These are phyloP conservation scores for Patella depressa DNA, from an alignment of 2,888 invertebrate species.

Conservation along the genomic window DNA sequence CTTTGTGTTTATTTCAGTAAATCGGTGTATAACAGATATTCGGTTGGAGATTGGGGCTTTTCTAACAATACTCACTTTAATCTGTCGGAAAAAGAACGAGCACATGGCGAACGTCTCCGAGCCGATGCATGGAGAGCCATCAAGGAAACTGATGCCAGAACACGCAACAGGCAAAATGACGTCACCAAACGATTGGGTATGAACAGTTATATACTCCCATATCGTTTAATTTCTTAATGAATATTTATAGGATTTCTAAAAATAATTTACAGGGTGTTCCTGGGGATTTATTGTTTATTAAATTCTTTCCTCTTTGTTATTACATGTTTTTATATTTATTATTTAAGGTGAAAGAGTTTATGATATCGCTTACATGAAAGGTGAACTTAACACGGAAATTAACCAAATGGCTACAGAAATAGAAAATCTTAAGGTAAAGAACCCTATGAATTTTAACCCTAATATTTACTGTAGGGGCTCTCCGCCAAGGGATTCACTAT, in stretches of 20 bases:
- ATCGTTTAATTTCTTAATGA: too few species aligned
- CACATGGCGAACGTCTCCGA: conserved; percentile 71
- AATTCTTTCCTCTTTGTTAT: background rate
- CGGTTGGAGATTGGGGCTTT: conserved; percentile 91
- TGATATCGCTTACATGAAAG: conserved; percentile 62
- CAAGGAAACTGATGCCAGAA: conserved; percentile 70
- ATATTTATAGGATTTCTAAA: too few species aligned
- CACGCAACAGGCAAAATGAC: conserved; percentile 76
- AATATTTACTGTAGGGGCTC: too few species aligned
- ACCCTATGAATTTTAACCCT: too few species aligned
- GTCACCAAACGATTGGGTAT: conserved; percentile 85
- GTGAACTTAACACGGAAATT: conserved; percentile 83
- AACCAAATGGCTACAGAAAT: conserved; percentile 84
- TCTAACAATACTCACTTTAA: conserved; percentile 83
- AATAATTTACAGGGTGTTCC: too few species aligned
- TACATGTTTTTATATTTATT: background rate
- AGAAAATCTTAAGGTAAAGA: conserved; percentile 64
- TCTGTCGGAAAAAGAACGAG: conserved; percentile 89
- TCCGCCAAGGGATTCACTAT: too few species aligned
- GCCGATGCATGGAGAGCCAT: conserved; percentile 68
- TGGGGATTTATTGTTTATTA: background rate
- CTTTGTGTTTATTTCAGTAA: conserved; percentile 45
- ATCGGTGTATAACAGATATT: conserved; percentile 83
- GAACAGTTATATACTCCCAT: background rate
- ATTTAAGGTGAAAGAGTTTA: conserved; percentile 55